Evolutionary conservation across 2,888 invertebrate species (phyloP).

Genomic region (Scaptomyza polygonia): DNA sequence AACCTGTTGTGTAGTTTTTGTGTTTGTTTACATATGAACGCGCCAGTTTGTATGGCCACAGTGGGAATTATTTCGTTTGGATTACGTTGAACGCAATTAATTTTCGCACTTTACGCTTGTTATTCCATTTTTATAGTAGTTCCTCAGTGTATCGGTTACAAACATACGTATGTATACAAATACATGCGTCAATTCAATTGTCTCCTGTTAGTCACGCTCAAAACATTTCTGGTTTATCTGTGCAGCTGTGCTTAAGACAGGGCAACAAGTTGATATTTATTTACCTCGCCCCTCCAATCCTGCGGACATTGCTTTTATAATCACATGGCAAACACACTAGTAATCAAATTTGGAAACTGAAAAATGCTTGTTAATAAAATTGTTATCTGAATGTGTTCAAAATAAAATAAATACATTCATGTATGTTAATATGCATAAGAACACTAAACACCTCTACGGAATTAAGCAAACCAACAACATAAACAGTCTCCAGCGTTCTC

Average conservation of each 20-base stretch:
- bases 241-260: conserved; percentile 49
- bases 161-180: conserved; percentile 11
- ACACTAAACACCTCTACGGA: conserved; percentile 34
- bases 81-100: conserved; percentile 58
- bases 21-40: conserved; percentile 67
- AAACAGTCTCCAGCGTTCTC: conserved; percentile 1
- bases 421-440: conserved; percentile 13
- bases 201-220: conserved; percentile 61
- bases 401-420: conserved; percentile 20
- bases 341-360: conserved; percentile 41
- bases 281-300: background rate
- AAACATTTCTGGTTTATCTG: conserved; percentile 61
- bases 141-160: conserved; percentile 65
- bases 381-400: conserved; percentile 15
- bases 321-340: conserved; percentile 41
- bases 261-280: conserved; percentile 53
- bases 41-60: conserved; percentile 39
- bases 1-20: conserved; percentile 67
- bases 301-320: conserved; percentile 13
- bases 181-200: conserved; percentile 42
- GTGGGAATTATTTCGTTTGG: conserved; percentile 63
- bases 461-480: conserved; percentile 10
- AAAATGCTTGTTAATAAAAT: conserved; percentile 24
- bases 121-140: conserved; percentile 52
- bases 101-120: conserved; percentile 54